Evolutionary conservation across 2,888 invertebrate species (phyloP), one percentile per base, ranked within the genome.

Genomic region (Pharmacophagus antenor): DNA sequence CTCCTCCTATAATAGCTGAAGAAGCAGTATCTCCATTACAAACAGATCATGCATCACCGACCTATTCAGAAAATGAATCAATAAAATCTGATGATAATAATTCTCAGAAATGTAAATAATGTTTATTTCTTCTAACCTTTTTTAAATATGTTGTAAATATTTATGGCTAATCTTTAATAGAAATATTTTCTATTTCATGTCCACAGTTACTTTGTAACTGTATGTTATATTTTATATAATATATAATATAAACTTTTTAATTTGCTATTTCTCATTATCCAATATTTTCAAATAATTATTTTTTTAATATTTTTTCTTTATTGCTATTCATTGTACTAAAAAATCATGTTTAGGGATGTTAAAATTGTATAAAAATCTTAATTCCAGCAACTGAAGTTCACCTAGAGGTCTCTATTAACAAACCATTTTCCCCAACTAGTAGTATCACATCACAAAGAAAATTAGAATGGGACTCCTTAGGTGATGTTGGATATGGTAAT

Each of bases 381-480:
- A 7, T 85, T 85, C 69, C 80, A 90, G 90, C 89, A 48, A 72
- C 77, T 62, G 89, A 89, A 67, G 77, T 75, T 31, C 70, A 79
- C 22, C 66, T 88, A 58, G 89, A 90, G 64, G 73, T 86, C 72
- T 80, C 85, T 73, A 67, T 73, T 52, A 81, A 91, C 64, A 82
- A 88, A 60, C 80, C 82, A n/a, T 76, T 91, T 22, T 95, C 95
- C 6, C 95, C 96, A 1, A 93, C 95, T 18, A 96, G 95, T 64
- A 95, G 95, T 73, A 82, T 94, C 0, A 93, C 95, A 54, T 95
- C 95, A 0, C 94, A 93, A 71, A 92, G 94, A 55, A 95, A 94
- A 64, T 84, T 97, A 2, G 97, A 97, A 85, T 97, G 97, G 97
- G 97, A 97, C 77, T 96, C 95, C 41, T 93, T 96, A 22, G 97